Conservation (phyloP, 2,888 invertebrate species). For the Fabriciana adippe region DNA sequence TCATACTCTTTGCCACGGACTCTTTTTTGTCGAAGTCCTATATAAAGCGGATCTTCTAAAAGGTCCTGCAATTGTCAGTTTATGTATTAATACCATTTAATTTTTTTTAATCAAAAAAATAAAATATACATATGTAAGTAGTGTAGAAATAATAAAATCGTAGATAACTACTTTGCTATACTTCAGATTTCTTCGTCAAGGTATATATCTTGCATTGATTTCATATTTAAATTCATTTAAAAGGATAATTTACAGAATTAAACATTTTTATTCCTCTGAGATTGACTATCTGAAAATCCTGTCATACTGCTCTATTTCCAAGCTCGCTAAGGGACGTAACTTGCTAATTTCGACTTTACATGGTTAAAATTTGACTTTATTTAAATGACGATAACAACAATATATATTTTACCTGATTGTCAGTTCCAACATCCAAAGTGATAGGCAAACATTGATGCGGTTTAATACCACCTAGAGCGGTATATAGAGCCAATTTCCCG, state of each 20-base stretch:
- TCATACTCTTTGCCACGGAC: conserved; percentile 95
- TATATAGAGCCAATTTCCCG: conserved; percentile 97
- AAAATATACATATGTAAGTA: background rate
- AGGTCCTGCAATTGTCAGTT: conserved; percentile 82
- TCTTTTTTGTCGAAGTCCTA: conserved; percentile 93
- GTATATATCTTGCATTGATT: too few relatives aligned
- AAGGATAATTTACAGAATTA: too few relatives aligned
- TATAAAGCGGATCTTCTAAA: conserved; percentile 96
- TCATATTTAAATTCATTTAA: too few relatives aligned
- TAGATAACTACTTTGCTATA: too few relatives aligned
- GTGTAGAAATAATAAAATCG: too few relatives aligned
- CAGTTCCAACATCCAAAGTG: conserved; percentile 96
- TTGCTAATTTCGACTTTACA: too few relatives aligned
- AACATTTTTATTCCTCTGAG: too few relatives aligned
- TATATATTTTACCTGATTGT: conserved; percentile 86
- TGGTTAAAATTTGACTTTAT: too few relatives aligned
- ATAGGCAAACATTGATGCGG: conserved; percentile 97
- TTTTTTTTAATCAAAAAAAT: background rate
- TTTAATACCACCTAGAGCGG: conserved; percentile 97
- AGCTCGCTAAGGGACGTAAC: too few relatives aligned
- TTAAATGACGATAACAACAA: background rate
- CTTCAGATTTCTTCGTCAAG: too few relatives aligned
- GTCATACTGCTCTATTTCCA: too few relatives aligned
- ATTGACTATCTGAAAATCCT: too few relatives aligned
- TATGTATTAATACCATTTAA: background rate